Conservation (phyloP, 2,888 invertebrate genomes). For the Neoscelio sp. region DNA sequence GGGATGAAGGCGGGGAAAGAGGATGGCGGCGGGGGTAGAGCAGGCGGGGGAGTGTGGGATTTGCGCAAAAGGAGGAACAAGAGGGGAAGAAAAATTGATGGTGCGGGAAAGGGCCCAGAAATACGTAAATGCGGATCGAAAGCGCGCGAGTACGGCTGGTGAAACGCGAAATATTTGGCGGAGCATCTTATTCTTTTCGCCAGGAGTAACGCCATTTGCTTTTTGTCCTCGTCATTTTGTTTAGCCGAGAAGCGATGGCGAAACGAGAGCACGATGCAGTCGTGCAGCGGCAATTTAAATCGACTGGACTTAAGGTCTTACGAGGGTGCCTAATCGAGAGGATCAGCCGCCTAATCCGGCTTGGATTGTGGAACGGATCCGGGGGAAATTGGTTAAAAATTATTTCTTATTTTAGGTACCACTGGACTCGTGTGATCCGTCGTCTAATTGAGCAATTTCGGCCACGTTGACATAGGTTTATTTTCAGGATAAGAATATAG, state of each 20-base stretch:
- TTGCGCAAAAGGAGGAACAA: conserved; percentile 45
- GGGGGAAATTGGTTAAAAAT: conserved; percentile 17
- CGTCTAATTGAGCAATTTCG: no score
- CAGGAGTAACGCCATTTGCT: conserved; percentile 2
- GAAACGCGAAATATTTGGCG: conserved; percentile 56
- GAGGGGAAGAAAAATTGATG: conserved; percentile 63
- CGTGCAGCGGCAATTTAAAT: conserved; percentile 22
- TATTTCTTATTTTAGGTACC: neutral
- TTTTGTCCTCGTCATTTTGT: conserved; percentile 20
- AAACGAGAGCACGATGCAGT: neutral
- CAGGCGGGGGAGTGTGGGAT: conserved; percentile 52
- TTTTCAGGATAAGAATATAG: no score
- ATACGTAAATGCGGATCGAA: conserved; percentile 61
- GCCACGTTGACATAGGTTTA: no score
- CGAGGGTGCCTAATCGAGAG: conserved; percentile 28
- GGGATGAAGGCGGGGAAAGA: no score
- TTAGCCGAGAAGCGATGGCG: conserved; percentile 5
- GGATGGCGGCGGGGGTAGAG: conserved; percentile 60
- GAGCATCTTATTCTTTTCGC: conserved; percentile 36
- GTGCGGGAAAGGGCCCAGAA: conserved; percentile 62
- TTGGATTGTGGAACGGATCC: conserved; percentile 9
- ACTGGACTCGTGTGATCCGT: no score
- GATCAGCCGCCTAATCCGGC: conserved; percentile 33
- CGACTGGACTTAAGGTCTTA: conserved; percentile 36
- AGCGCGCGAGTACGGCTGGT: conserved; percentile 55